phyloP scores from a whole-genome alignment of 1,140 invertebrate genomes.

The Drosophila sechellia region DNA sequence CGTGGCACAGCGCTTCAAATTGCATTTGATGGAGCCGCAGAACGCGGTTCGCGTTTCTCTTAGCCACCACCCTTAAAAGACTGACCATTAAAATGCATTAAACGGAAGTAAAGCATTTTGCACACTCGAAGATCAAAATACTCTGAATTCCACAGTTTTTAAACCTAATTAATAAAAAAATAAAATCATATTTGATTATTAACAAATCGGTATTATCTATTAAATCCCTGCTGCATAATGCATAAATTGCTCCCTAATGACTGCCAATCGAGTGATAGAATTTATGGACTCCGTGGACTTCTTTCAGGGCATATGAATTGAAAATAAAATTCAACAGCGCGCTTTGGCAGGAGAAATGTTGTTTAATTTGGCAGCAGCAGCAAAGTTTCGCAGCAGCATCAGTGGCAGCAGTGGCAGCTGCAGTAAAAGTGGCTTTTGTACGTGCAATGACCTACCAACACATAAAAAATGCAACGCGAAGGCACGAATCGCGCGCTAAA shows the following conservation, averaged over 20 bases:
- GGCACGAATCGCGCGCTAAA: conserved; percentile 69
- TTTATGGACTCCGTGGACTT: conserved; percentile 28
- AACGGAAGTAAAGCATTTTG: neutral
- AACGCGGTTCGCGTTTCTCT: conserved; percentile 7
- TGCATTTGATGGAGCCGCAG: conserved; percentile 57
- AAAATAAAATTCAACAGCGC: conserved; percentile 46
- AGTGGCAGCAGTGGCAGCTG: conserved; percentile 30
- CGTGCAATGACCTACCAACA: conserved; percentile 84
- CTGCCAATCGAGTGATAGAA: conserved; percentile 9
- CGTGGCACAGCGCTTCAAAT: conserved; percentile 42
- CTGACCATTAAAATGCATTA: conserved; percentile 53
- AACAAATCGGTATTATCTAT: neutral
- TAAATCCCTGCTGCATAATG: conserved; percentile 5
- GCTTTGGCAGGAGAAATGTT: conserved; percentile 59
- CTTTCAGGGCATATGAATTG: conserved; percentile 32
- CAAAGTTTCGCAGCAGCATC: conserved; percentile 50
- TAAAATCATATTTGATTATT: neutral
- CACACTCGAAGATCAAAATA: neutral
- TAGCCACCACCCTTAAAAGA: conserved; percentile 2
- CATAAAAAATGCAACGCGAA: conserved; percentile 77
- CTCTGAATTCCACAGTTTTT: neutral
- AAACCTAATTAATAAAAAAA: neutral
- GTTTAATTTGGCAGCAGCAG: conserved; percentile 71
- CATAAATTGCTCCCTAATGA: conserved; percentile 9
- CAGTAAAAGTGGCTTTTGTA: conserved; percentile 84